A percentile compares a stretch with the other conserved stretches of the same genome.
phyloP scores from a whole-genome alignment of 2,113 vertebrate genomes.

The Rissa tridactyla region DNA sequence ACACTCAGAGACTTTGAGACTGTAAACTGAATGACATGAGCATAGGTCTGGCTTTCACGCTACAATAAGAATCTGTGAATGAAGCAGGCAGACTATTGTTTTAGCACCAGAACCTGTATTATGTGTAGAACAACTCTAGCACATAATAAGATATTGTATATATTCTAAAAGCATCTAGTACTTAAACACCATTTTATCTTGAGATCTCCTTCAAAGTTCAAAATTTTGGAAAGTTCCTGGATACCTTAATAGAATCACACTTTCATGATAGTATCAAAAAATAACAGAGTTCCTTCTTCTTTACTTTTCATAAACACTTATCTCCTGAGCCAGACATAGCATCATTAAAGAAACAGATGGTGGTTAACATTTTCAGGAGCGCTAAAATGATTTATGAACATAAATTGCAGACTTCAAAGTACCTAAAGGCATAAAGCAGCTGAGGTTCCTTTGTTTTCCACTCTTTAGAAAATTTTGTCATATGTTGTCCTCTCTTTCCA shows the following conservation, averaged over 20 bases:
- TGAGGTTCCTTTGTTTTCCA: neutral
- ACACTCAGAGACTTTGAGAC: neutral
- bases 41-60: neutral
- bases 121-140: neutral
- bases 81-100: neutral
- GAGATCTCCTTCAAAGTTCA: neutral
- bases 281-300: neutral
- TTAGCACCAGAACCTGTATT: neutral
- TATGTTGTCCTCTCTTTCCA: neutral
- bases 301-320: neutral
- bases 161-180: neutral
- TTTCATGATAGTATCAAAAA: neutral
- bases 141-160: neutral
- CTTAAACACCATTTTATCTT: neutral
- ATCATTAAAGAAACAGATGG: conserved; percentile 40
- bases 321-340: neutral
- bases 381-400: neutral
- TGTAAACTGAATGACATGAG: neutral
- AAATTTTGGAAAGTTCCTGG: neutral
- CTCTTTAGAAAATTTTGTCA: neutral
- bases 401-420: conserved; percentile 5
- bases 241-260: neutral
- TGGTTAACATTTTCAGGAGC: conserved; percentile 9
- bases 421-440: neutral
- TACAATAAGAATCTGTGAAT: neutral